Evolutionary conservation across 2,888 invertebrate genomes (phyloP), one percentile per base, ranked within the genome.

Genomic region (Drosophila borborema): DNA sequence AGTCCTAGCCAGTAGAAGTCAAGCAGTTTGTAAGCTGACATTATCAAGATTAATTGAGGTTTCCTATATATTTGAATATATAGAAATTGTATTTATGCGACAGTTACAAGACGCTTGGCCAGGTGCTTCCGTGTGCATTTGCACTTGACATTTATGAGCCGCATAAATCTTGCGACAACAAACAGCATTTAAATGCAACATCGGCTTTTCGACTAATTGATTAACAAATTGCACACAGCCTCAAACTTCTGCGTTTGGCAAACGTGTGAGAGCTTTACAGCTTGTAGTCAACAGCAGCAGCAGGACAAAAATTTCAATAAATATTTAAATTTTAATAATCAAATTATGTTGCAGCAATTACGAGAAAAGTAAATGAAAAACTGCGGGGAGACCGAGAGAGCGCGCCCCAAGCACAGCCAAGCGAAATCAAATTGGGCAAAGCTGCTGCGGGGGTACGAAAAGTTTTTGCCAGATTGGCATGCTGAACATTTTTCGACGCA

Each of bases 311-410:
- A 40, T 49, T 89, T 86, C 85, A 90, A 90, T 86, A 89, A 90
- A 90, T 90, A 86, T 86, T 90, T 86, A 89, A 86, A 90, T 89
- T 89, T 90, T 89, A 82, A 86, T 90, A 86, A 90, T 86, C 90
- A 90, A 90, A 86, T 86, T 89, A 86, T 89, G 86, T 86, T 89
- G 71, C 83, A 73, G 90, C 89, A 86, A 77, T 82, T 74, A 79
- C 31, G 36, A 38, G 4, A 31, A 45, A 31, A 49, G 23, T 16
- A 40, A 58, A 45, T 55, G 12, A 7, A 31, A 51, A 38, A 41
- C n/a, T 31, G 10, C 46, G 54, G 51, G 34, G 51, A 34, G 34
- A 7, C 31, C 18, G 51, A 4, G n/a, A 5, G n/a, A 14, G 38
- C 34, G 34, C 38, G 43, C 80, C 60, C 54, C 53, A 56, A 62